Evolutionary conservation across 2,888 invertebrate genomes (phyloP), one percentile per base, ranked within the genome.

Genomic region (Parascotia fuliginaria): DNA sequence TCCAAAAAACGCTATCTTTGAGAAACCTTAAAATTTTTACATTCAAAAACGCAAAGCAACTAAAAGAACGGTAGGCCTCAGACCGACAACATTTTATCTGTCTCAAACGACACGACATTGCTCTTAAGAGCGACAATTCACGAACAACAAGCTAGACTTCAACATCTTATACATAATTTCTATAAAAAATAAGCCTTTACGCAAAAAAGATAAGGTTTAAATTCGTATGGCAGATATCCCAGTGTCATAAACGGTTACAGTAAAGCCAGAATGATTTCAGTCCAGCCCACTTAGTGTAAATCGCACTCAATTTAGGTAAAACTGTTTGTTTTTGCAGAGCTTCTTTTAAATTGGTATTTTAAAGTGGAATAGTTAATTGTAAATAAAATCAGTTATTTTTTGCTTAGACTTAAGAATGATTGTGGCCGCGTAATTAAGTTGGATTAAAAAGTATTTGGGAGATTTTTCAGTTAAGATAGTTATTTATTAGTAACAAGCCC

Each of bases 291-390:
- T 66, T 66, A 66, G 59, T 44, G 50, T 53, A 62, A 69, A 66
- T 65, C 63, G 59, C 59, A 59, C 50, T 49, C 66, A 61, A 65
- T 69, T 69, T 69, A 49, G 43, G 40, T 61, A 66, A 69, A 61
- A 65, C 55, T 38, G 53, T 47, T 47, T 58, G 52, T 55, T 39
- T 65, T 32, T 49, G n/a, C 24, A 12, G n/a, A 13, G 16, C 11
- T 42, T 19, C 14, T 19, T 55, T 58, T 53, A 53, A 67, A 51
- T 49, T 53, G 48, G 37, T 42, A 16, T 38, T 47, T 62, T 55
- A 63, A 45, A 39, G 42, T 4, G 4, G 16, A 3, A 15, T 42
- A 42, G n/a, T 32, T 36, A n/a, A 16, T 46, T 19, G 43, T 9
- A 32, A 14, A 13, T 33, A 24, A 24, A 19, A 19, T 19, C n/a